These are phyloP conservation scores for Myocastor coypus DNA, from an alignment of 2,113 vertebrate species.

Conservation along the genomic window DNA sequence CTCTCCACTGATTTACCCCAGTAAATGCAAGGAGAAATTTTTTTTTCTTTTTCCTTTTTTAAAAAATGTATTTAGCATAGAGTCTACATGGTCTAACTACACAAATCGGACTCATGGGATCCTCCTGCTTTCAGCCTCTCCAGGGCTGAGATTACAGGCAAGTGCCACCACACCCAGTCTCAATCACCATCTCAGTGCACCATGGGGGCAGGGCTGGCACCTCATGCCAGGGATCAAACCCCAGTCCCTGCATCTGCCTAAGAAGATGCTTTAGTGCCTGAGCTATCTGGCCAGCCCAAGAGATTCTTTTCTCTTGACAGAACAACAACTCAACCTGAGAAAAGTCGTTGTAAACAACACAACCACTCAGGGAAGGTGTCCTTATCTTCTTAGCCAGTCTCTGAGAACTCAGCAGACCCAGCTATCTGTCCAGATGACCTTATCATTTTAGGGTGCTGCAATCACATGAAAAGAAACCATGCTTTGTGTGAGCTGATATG, in stretches of 20 bases:
- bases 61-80: too few relatives aligned
- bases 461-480: constrained; percentile 70
- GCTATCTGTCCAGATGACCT: constrained; percentile 57
- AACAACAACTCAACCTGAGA: constrained; percentile 5
- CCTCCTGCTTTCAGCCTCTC: too few relatives aligned
- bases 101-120: too few relatives aligned
- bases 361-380: neutral
- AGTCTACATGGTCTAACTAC: too few relatives aligned
- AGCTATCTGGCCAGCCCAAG: too few relatives aligned
- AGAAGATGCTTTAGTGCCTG: too few relatives aligned
- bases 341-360: neutral
- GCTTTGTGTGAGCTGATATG: constrained; percentile 77
- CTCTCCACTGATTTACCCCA: neutral
- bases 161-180: too few relatives aligned
- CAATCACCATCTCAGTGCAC: too few relatives aligned
- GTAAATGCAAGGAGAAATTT: neutral
- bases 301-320: neutral
- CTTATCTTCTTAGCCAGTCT: neutral
- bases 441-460: constrained; percentile 22
- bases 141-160: too few relatives aligned
- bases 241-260: too few relatives aligned
- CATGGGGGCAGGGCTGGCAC: too few relatives aligned
- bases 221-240: too few relatives aligned
- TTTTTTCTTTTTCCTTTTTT: neutral
- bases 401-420: neutral